phyloP scores from a whole-genome alignment of 2,797 vertebrate species.

The Crax fasciolata region DNA sequence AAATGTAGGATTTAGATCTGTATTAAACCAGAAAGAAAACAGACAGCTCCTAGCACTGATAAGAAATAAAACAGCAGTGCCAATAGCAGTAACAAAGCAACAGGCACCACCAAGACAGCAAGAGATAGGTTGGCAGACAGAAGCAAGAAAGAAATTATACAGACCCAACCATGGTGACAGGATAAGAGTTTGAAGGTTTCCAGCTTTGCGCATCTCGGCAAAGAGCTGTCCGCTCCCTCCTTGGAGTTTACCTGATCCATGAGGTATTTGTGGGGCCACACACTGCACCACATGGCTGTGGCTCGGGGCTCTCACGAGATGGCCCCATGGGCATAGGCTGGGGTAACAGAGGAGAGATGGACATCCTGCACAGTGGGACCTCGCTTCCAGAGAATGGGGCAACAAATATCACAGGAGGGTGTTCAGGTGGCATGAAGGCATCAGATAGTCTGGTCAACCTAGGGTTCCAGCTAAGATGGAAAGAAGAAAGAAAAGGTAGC shows the following conservation, averaged over 20 bases:
- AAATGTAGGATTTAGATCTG: conserved; percentile 40
- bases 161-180: not conserved
- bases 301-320: rapidly evolving
- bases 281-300: rapidly evolving
- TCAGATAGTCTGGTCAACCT: not conserved
- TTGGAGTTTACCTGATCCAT: not conserved
- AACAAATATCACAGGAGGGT: not conserved
- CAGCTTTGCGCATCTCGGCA: conserved; percentile 1
- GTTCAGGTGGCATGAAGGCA: not conserved
- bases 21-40: conserved; percentile 56
- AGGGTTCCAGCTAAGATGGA: not conserved
- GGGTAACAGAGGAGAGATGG: not conserved
- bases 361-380: rapidly evolving
- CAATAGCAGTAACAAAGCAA: conserved; percentile 53
- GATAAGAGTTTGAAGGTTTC: not conserved
- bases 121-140: conserved; percentile 62
- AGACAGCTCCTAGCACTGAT: conserved; percentile 54
- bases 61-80: conserved; percentile 51
- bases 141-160: conserved; percentile 56
- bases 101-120: conserved; percentile 71
- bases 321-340: not conserved
- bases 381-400: not conserved
- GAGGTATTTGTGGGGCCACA: too few species aligned
- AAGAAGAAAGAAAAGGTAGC: not conserved
- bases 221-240: not conserved